These are phyloP conservation scores for Cerastoderma edule DNA, from an alignment of 2,888 invertebrate species.

Conservation along the genomic window DNA sequence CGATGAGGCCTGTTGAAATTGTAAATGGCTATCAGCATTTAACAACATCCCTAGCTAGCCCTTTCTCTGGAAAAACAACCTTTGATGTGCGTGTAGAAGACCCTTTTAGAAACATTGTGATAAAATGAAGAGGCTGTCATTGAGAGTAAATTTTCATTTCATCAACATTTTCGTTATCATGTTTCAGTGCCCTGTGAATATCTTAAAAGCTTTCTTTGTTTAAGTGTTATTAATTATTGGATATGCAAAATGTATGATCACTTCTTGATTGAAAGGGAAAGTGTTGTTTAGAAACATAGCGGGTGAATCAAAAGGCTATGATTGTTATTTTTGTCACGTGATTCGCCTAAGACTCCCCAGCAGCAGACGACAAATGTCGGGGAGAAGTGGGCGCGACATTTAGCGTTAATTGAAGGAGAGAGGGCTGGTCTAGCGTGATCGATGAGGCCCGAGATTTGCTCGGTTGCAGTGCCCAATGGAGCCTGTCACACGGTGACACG, in stretches of 20 bases:
- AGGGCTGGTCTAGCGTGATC: conserved; percentile 63
- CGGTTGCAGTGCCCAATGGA: conserved; percentile 52
- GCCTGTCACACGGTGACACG: conserved; percentile 41
- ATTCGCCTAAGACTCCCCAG: conserved; percentile 4
- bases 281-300: no score
- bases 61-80: not conserved
- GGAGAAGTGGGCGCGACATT: conserved; percentile 52
- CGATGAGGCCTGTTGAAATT: conserved; percentile 22
- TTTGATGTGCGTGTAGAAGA: no score
- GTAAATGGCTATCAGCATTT: conserved; percentile 22
- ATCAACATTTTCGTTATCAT: no score
- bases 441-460: conserved; percentile 59
- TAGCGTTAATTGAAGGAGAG: conserved; percentile 27
- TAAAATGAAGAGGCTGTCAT: no score
- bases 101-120: no score
- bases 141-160: no score
- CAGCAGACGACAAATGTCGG: conserved; percentile 18
- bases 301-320: not conserved
- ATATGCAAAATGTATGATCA: no score
- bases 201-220: no score
- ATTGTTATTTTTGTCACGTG: conserved; percentile 16
- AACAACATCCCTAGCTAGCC: conserved; percentile 9
- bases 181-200: no score
- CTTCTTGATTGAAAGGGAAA: no score
- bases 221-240: no score